Percentiles rank a stretch among this genome's conserved stretches.
phyloP scores from a whole-genome alignment of 1,140 invertebrate genomes.

The Drosophila albomicans region DNA sequence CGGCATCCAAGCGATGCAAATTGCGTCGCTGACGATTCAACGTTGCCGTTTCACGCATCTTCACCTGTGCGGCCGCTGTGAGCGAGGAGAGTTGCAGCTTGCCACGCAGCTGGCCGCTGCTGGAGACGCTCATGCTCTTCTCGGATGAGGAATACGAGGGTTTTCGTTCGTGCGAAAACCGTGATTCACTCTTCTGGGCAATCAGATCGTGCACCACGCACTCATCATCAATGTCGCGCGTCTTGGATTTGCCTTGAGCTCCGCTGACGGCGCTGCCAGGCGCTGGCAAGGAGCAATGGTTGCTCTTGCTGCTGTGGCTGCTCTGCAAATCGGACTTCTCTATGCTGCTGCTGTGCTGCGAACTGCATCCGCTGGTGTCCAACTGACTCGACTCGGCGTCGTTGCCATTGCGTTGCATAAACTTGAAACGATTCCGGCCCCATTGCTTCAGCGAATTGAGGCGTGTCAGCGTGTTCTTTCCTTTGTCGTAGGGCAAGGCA shows the following conservation, averaged over 20 bases:
- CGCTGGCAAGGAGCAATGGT: conserved; percentile 21
- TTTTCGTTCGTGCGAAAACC: conserved; percentile 89
- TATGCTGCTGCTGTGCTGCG: conserved; percentile 69
- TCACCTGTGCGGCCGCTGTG: conserved; percentile 86
- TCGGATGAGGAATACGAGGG: conserved; percentile 91
- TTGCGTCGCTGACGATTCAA: conserved; percentile 87
- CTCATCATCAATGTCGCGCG: conserved; percentile 86
- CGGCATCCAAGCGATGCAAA: conserved; percentile 67
- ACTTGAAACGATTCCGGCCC: conserved; percentile 91
- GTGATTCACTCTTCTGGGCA: conserved; percentile 79
- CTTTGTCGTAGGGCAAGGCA: conserved; percentile 86
- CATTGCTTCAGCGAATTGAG: conserved; percentile 93
- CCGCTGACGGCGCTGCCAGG: conserved; percentile 26
- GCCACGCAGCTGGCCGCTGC: conserved; percentile 76
- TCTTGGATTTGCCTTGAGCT: conserved; percentile 13
- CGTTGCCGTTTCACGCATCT: conserved; percentile 89
- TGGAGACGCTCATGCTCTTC: conserved; percentile 86
- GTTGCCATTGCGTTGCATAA: conserved; percentile 88
- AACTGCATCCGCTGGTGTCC: conserved; percentile 84
- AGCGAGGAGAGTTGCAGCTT: conserved; percentile 64
- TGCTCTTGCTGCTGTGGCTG: neutral
- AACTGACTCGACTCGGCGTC: conserved; percentile 63
- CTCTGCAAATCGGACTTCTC: conserved; percentile 62
- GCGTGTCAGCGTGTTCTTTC: conserved; percentile 87
- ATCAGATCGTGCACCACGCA: conserved; percentile 87